These are phyloP conservation scores for Lophochroa leadbeateri DNA, from an alignment of 2,113 vertebrate species.

Conservation along the genomic window DNA sequence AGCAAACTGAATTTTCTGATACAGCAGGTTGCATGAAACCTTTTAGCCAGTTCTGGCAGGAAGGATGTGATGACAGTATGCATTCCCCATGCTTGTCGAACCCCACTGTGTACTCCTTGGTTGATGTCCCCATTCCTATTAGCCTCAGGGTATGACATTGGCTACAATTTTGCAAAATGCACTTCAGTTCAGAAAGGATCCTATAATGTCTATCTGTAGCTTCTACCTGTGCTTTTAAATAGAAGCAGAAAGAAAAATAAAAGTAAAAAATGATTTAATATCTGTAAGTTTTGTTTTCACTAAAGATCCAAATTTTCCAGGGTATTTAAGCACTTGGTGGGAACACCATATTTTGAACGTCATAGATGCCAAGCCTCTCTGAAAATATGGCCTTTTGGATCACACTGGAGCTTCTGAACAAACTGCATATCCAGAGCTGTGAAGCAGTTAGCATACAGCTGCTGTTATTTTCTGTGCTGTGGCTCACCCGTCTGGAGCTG, in stretches of 20 bases:
- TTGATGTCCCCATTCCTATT: background rate
- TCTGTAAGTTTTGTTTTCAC: background rate
- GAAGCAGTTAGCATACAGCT: background rate
- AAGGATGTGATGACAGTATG: background rate
- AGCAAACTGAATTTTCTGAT: background rate
- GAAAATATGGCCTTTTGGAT: background rate
- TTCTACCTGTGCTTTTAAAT: background rate
- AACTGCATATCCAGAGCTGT: background rate
- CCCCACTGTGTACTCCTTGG: background rate
- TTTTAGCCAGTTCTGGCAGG: background rate
- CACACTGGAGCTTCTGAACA: background rate
- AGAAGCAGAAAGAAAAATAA: background rate
- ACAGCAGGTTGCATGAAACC: background rate
- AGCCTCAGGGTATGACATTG: background rate
- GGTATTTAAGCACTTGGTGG: background rate
- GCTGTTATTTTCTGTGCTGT: background rate
- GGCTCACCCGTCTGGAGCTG: background rate
- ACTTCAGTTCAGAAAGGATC: background rate
- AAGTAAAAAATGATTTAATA: background rate
- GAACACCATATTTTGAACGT: background rate
- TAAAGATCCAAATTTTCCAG: background rate
- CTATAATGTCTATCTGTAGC: background rate
- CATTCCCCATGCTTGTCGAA: background rate
- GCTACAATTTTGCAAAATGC: background rate
- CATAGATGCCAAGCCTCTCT: background rate